Evolutionary conservation across 2,797 vertebrate genomes (phyloP).

Genomic region (Trachops cirrhosus): DNA sequence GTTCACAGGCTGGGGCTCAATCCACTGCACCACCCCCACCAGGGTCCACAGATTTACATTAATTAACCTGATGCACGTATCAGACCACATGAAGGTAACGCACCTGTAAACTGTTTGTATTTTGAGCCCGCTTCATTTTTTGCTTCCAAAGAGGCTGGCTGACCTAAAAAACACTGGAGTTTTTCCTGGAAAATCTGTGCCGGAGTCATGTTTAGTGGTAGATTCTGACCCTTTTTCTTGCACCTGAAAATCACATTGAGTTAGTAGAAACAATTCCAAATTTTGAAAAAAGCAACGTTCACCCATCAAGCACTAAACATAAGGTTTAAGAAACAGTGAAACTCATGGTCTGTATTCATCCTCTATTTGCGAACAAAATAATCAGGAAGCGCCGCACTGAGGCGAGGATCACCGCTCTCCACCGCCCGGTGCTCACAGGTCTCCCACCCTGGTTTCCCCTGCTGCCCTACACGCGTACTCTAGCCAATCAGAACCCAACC

Average conservation of each 20-base stretch:
- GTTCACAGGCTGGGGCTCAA: no score
- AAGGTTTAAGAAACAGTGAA: constrained; percentile 6
- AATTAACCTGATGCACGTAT: not conserved
- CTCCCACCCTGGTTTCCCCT: not conserved
- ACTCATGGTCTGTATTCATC: not conserved
- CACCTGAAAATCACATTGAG: constrained; percentile 82
- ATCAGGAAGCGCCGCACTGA: not conserved
- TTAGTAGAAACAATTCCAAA: constrained; percentile 36
- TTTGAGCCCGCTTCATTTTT: constrained; percentile 51
- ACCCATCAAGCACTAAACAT: constrained; percentile 4
- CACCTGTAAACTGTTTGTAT: constrained; percentile 86
- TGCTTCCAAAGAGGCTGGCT: constrained; percentile 72
- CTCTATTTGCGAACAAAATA: not conserved
- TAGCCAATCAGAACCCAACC: not conserved
- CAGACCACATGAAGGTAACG: not conserved
- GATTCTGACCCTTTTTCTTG: constrained; percentile 80
- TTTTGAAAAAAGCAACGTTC: not conserved
- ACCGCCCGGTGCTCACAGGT: not conserved
- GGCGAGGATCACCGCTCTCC: not conserved
- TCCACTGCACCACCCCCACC: no score
- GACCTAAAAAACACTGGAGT: constrained; percentile 87
- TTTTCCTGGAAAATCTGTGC: constrained; percentile 89
- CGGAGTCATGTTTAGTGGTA: constrained; percentile 87
- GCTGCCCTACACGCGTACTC: not conserved
- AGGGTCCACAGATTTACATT: not conserved